A percentile compares a stretch with the other conserved stretches of the same genome.
These are phyloP conservation scores for Leptoclinus maculatus DNA, from an alignment of 2,797 vertebrate genomes.

Conservation along the genomic window DNA sequence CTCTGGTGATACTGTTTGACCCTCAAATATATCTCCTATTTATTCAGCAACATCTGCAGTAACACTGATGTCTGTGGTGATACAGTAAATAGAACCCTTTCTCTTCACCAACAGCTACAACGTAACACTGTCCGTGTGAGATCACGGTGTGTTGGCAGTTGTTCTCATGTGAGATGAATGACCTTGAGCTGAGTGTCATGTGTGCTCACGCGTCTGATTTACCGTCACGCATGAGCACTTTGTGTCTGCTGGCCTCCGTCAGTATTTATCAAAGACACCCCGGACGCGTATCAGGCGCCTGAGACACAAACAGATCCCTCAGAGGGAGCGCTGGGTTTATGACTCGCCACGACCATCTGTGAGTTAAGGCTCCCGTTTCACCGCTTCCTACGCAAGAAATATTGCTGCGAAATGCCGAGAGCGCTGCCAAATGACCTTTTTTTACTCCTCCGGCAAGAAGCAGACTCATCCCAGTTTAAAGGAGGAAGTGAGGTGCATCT, in stretches of 20 bases:
- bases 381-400: slow-evolving; percentile 53
- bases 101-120: not conserved
- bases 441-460: slow-evolving; percentile 13
- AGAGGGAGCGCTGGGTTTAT: slow-evolving; percentile 46
- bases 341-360: slow-evolving; percentile 52
- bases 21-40: not conserved
- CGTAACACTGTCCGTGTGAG: not conserved
- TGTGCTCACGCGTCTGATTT: slow-evolving; percentile 12
- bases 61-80: too few species aligned
- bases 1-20: not conserved
- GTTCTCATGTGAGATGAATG: not conserved
- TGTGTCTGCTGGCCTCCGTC: slow-evolving; percentile 23
- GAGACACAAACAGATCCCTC: slow-evolving; percentile 57
- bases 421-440: slow-evolving; percentile 63
- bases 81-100: not conserved
- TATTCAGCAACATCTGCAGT: too few species aligned
- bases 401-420: slow-evolving; percentile 51
- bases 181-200: slow-evolving; percentile 6
- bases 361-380: slow-evolving; percentile 60
- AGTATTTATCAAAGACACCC: slow-evolving; percentile 36
- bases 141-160: not conserved
- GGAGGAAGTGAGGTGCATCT: slow-evolving; percentile 63
- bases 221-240: slow-evolving; percentile 22
- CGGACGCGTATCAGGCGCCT: slow-evolving; percentile 36
- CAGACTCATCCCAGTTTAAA: slow-evolving; percentile 57